Evolutionary conservation across 2,888 invertebrate species (phyloP), one percentile per base, ranked within the genome.

Genomic region (Chrysina gloriosa): DNA sequence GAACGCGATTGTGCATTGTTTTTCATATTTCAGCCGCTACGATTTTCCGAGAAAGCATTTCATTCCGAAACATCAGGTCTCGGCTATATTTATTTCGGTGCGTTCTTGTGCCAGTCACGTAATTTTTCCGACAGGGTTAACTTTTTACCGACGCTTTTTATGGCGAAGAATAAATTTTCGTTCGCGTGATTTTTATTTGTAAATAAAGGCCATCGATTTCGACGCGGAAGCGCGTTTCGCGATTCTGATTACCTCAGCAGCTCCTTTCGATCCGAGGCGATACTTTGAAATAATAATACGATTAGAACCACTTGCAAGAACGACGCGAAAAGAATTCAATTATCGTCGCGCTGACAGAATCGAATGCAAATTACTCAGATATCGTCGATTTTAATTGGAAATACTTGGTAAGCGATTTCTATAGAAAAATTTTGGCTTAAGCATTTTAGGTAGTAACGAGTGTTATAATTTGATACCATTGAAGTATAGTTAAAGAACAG

Each of bases 41-140:
- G 6, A 19, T 52, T 52, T 31, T 19, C 19, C 29, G 11, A 45
- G 2, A 29, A 19, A 11, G 42, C 58, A 25, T 58, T 61, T 42
- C 42, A 45, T 42, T 61, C 27, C 27, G 42, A 42, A 42, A 61
- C 58, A 42, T 61, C 58, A 25, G 27, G 42, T 36, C 21, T n/a
- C 16, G 11, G 58, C 16, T 42, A 61, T 42, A 61, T 61, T 61
- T 61, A 61, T 61, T 42, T 23, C 42, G 25, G 58, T 61, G 27
- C 42, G 58, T 61, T 61, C 58, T 61, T 61, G 58, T 61, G 58
- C 58, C 58, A 42, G 58, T 61, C 58, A 61, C 58, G 58, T 61
- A 61, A 42, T 61, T 61, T 29, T 61, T 61, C 58, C 42, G 42
- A 45, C 58, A 25, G 42, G 45, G 58, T 42, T 61, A 61, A 61